Evolutionary conservation across 2,888 invertebrate genomes (phyloP).

Genomic region (Lottia scabra): DNA sequence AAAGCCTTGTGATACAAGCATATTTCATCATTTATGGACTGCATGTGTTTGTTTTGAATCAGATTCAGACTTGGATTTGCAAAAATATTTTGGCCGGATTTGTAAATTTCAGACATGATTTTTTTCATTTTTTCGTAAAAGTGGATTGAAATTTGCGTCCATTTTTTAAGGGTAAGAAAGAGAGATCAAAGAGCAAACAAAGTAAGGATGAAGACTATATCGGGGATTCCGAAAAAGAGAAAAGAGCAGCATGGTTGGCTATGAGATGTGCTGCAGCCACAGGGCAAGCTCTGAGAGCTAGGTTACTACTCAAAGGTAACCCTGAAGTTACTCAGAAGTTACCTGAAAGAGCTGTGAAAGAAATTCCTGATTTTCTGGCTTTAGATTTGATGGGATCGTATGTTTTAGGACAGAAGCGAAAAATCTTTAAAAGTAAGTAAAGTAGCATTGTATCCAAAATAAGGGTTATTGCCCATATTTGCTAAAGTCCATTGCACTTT

Average conservation of each 20-base stretch:
- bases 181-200: conserved; percentile 28
- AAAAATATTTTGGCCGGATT: too few relatives aligned
- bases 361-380: conserved; percentile 62
- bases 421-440: conserved; percentile 63
- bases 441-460: background rate
- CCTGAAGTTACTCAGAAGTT: conserved; percentile 50
- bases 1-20: too few relatives aligned
- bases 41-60: too few relatives aligned
- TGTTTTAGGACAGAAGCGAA: conserved; percentile 66
- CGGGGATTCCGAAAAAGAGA: conserved; percentile 54
- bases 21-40: too few relatives aligned
- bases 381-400: conserved; percentile 64
- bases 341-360: conserved; percentile 37
- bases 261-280: conserved; percentile 62
- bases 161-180: conserved; percentile 40
- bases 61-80: too few relatives aligned
- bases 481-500: too few relatives aligned
- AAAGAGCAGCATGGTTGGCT: conserved; percentile 61
- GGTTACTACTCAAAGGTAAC: conserved; percentile 58
- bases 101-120: too few relatives aligned
- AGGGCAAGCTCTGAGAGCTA: conserved; percentile 54
- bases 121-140: too few relatives aligned
- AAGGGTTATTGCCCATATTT: too few relatives aligned
- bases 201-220: conserved; percentile 37
- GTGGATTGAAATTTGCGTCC: too few relatives aligned